Evolutionary conservation across 2,113 vertebrate species (phyloP), one percentile per base, ranked within the genome.

Genomic region (Pogonocichla stellata): DNA sequence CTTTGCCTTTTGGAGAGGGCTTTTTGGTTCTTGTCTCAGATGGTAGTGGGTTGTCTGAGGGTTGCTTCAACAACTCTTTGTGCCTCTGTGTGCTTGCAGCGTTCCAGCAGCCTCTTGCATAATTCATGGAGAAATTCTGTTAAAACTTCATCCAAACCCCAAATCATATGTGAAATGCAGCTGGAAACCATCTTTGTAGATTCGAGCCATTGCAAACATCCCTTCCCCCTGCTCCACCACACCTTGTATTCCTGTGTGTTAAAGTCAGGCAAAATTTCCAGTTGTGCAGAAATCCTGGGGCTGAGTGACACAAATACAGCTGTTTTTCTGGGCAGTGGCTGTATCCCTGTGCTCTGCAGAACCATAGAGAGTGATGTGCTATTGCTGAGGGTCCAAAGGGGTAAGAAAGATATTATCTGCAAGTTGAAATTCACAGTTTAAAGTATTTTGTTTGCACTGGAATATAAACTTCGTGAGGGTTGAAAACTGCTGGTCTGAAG

Each of bases 71-170:
- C 89, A 75, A 86, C 69, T 77, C 94, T 88, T 83, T 92, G 77
- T 95, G 90, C 88, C 65, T 89, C 88, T 91, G 86, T 80, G 77
- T 91, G 38, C 84, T 96, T 34, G 70, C 87, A 53, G 57, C 16
- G 0, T 96, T 94, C 95, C 91, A 95, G 80, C 69, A 79, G 87
- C 69, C 50, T 95, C 92, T 88, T 97, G 88, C 94, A 95, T 97
- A 96, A 95, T 96, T 97, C 95, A 94, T 96, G 64, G 82, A 83
- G 92, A 93, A 88, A 91, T 93, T 87, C 83, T 92, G 86, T 95
- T 89, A 91, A 93, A 92, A 86, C 79, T 80, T 75, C 79, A 64
- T 82, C 91, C 85, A 93, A 94, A 96, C 91, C 79, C 82, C 96
- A 95, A 94, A 95, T 93, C 74, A 12, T 56, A 91, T 84, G 85